Base-by-base conservation (phyloP, 2,888 invertebrate species). In the Petrophora chlorosata region DNA sequence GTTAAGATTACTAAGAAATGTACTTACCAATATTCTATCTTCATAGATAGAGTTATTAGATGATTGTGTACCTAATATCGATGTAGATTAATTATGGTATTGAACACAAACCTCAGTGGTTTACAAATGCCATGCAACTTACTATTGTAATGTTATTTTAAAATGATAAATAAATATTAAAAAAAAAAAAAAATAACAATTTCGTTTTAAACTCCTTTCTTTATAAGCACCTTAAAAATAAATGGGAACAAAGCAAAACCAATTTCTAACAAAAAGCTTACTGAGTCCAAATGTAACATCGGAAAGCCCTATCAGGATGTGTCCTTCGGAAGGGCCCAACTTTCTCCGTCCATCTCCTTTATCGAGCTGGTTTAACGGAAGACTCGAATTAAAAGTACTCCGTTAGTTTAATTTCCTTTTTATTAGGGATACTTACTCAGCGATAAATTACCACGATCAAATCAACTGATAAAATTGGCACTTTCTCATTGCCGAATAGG, bases 321-420 rank as follows among this genome's bases (percentile, higher is more conserved):
- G n/a, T n/a, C n/a, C n/a, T n/a, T n/a, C n/a, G n/a, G 19, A 41
- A 25, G 32, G 23, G 35, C 17, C 25, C 12, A 60, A 57, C 49
- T 57, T 57, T 51, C 34, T 44, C 48, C 57, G 57, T 60, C 51
- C 49, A 49, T 60, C 60, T 60, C 53, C 47, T 53, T 59, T 60
- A 60, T 60, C 55, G 53, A 46, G 38, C 34, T 43, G 53, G 55
- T 59, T 26, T 51, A 41, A 26, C 32, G 50, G 43, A 55, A 45
- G 42, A 45, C 35, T 43, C 41, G 29, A 43, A 49, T 33, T 43
- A 32, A 28, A 35, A 38, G 29, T n/a, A 44, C 23, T 3, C 7
- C 36, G 7, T n/a, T 39, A 45, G 34, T 41, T 50, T 50, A 46
- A 47, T 59, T 48, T 45, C 39, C 47, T 50, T 49, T 56, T 56